A percentile compares a stretch with the other conserved stretches of the same genome.
Evolutionary conservation across 2,113 vertebrate genomes (phyloP).

Genomic region (Microtus richardsoni): DNA sequence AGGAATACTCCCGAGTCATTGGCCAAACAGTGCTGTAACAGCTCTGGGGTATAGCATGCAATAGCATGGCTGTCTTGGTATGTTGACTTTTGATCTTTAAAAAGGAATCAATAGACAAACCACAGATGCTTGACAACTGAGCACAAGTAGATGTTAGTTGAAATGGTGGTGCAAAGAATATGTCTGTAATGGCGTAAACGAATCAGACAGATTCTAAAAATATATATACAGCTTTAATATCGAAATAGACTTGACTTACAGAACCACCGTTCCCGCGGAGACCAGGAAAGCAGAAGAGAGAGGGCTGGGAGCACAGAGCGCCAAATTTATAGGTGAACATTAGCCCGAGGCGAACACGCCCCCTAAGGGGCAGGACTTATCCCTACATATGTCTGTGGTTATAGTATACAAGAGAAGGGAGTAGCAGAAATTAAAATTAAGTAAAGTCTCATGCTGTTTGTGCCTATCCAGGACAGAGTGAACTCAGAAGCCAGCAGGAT

Average conservation of each 20-base stretch:
- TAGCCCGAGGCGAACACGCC: no score
- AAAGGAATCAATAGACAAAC: constrained; percentile 7
- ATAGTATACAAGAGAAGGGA: neutral
- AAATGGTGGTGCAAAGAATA: constrained; percentile 18
- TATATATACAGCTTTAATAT: no score
- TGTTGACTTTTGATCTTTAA: neutral
- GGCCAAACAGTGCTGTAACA: no score
- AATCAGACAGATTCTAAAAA: no score
- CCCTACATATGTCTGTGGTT: neutral
- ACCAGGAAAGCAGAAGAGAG: no score
- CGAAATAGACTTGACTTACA: no score
- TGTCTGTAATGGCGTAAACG: no score
- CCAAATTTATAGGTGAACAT: no score
- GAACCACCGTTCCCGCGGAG: no score
- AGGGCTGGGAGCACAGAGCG: no score
- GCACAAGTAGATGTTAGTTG: neutral
- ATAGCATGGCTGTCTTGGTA: neutral
- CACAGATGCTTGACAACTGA: neutral
- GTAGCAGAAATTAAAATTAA: constrained; percentile 8
- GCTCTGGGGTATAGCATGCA: neutral
- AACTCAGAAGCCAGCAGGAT: neutral
- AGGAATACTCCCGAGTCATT: no score
- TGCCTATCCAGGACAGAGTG: neutral
- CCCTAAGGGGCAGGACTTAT: no score
- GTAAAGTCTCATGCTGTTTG: neutral